Conservation (phyloP, 2,888 invertebrate species). For the Heliconius erato region DNA sequence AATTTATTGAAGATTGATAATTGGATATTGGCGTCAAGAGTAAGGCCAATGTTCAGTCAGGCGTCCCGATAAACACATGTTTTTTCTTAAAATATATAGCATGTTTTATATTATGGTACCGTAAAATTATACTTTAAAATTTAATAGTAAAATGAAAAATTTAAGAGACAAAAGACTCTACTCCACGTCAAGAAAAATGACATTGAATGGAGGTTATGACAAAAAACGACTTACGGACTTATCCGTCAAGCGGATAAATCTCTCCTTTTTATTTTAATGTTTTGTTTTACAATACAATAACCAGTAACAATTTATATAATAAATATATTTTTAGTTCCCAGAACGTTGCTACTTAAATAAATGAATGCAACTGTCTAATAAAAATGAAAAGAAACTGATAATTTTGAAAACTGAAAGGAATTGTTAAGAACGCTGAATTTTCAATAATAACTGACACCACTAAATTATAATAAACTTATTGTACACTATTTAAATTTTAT, state of each 20-base stretch:
- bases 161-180: neutral
- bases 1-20: too few relatives aligned
- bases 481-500: neutral
- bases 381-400: neutral
- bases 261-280: constrained; percentile 19
- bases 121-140: too few relatives aligned
- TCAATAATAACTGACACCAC: neutral
- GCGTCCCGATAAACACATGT: too few relatives aligned
- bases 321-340: neutral
- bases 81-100: too few relatives aligned
- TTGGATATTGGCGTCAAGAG: too few relatives aligned
- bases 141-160: neutral
- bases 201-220: constrained; percentile 22
- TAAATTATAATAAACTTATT: neutral
- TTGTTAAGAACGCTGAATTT: neutral
- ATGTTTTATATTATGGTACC: too few relatives aligned
- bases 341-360: neutral
- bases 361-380: neutral
- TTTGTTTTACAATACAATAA: constrained; percentile 22
- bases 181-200: constrained; percentile 6
- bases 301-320: neutral
- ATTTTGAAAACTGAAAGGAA: constrained; percentile 7
- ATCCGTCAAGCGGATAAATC: constrained; percentile 24
- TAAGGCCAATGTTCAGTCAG: neutral
- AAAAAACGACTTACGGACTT: constrained; percentile 12